Base-by-base conservation (phyloP, 2,797 vertebrate species). In the Epinephelus coioides region DNA sequence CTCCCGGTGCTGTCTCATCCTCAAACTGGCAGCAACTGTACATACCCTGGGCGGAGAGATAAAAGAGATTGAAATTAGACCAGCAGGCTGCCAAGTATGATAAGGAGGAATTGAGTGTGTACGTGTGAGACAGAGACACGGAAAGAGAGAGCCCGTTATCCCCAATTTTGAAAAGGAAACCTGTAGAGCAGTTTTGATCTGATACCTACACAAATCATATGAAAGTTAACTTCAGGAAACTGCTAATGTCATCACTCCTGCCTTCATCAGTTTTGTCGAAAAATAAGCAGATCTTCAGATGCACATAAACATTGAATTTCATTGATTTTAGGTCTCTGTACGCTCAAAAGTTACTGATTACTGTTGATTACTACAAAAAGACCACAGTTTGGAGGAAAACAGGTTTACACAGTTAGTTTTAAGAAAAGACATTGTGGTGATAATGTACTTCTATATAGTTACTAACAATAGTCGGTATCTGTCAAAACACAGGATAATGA, bases 1-100 rank as follows among this genome's bases (percentile, higher is more conserved):
- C 90, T 81, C 91, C 89, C 6, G 91, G 86, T 21, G 83, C 56
- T 1, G 94, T 96, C 87, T 96, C 95, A 71, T 97, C 97, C 82
- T 98, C 97, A 13, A 96, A 96, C 83, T 95, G 96, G 93, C 97
- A 98, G 91, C 97, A 98, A 86, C 97, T 98, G 94, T 98, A 98
- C 97, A 98, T 98, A 59, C 97, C 97, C 97, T 98, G 87, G 60
- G 73, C 66, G 54, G 73, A 88, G 62, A 89, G 65, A 87, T 57
- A 73, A 84, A 51, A 88, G 54, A 86, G 59, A 82, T 64, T 51
- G 62, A 55, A 81, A 81, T 91, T 86, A 90, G 79, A 85, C 56
- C 61, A 84, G 64, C 71, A 40, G 77, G 73, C 50, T 75, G 76
- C 47, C 47, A 59, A 64, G 23, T 53, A 34, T 53, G 49, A 88